A percentile compares a stretch with the other conserved stretches of the same genome.
phyloP scores from a whole-genome alignment of 2,797 vertebrate species.

The Sebastes goodei region DNA sequence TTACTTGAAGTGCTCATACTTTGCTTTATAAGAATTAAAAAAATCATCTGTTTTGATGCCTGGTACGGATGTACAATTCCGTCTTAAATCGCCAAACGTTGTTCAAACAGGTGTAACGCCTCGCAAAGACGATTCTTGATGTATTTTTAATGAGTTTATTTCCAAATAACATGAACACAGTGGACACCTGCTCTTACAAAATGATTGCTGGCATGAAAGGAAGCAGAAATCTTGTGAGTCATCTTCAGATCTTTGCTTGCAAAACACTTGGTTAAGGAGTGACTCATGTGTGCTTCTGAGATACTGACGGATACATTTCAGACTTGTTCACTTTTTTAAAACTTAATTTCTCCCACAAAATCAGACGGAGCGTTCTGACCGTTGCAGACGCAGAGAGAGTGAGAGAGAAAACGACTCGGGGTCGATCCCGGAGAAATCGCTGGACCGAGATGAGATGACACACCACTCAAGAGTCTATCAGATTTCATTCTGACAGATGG shows the following conservation, averaged over 20 bases:
- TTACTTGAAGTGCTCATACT: background rate
- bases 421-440: background rate
- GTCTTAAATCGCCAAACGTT: background rate
- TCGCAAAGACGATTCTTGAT: background rate
- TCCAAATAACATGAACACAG: conserved; percentile 4
- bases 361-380: background rate
- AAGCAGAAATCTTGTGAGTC: conserved; percentile 26
- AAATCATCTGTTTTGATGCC: background rate
- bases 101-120: background rate
- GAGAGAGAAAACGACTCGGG: background rate
- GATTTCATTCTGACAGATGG: conserved; percentile 61
- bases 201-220: conserved; percentile 31
- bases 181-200: conserved; percentile 25
- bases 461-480: conserved; percentile 53
- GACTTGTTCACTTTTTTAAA: background rate
- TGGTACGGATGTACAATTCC: background rate
- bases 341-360: conserved; percentile 11
- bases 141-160: conserved; percentile 28
- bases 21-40: background rate
- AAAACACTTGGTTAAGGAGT: conserved; percentile 20
- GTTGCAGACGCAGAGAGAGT: background rate
- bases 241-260: conserved; percentile 15
- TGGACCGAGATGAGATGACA: conserved; percentile 42
- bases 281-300: conserved; percentile 34
- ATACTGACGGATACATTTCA: conserved; percentile 12